These are phyloP conservation scores for Micromesistius poutassou DNA, from an alignment of 2,797 vertebrate genomes.

Conservation along the genomic window DNA sequence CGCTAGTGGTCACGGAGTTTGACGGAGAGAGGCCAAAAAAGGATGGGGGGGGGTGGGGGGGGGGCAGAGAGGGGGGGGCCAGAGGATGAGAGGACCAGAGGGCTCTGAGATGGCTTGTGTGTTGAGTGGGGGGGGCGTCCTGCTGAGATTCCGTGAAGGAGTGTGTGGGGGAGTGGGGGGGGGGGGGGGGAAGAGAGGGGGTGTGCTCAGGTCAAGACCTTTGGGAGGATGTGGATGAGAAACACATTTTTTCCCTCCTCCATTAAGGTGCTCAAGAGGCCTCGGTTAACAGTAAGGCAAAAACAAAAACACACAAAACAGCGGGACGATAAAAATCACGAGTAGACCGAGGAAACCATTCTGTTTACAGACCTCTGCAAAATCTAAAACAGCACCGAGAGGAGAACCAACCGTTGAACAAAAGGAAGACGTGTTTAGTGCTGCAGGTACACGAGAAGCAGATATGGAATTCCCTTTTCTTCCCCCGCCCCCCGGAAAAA, in stretches of 20 bases:
- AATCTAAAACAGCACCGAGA: constrained; percentile 42
- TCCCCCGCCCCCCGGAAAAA: constrained; percentile 25
- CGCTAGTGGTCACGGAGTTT: constrained; percentile 16
- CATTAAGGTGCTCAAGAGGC: constrained; percentile 31
- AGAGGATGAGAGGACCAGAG: constrained; percentile 9
- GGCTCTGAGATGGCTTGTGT: constrained; percentile 24
- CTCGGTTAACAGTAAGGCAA: constrained; percentile 16
- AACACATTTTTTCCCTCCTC: constrained; percentile 38
- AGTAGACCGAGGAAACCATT: constrained; percentile 32
- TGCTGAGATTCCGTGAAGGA: constrained; percentile 25
- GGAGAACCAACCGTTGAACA: constrained; percentile 52
- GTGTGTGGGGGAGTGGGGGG: background rate
- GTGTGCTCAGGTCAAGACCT: constrained; percentile 35
- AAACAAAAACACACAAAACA: background rate
- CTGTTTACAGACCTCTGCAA: constrained; percentile 51
- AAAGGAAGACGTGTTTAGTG: background rate
- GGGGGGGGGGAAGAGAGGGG: constrained; percentile 22
- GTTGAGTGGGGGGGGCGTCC: constrained; percentile 24
- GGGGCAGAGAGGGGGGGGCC: too few relatives aligned
- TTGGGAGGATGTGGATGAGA: constrained; percentile 34
- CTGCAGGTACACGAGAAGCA: constrained; percentile 25
- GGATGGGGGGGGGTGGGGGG: too few relatives aligned
- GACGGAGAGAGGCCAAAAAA: background rate
- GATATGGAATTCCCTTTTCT: constrained; percentile 22
- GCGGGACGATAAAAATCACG: constrained; percentile 19